These are phyloP conservation scores for Cyclura pinguis DNA, from an alignment of 2,797 vertebrate species.

Conservation along the genomic window DNA sequence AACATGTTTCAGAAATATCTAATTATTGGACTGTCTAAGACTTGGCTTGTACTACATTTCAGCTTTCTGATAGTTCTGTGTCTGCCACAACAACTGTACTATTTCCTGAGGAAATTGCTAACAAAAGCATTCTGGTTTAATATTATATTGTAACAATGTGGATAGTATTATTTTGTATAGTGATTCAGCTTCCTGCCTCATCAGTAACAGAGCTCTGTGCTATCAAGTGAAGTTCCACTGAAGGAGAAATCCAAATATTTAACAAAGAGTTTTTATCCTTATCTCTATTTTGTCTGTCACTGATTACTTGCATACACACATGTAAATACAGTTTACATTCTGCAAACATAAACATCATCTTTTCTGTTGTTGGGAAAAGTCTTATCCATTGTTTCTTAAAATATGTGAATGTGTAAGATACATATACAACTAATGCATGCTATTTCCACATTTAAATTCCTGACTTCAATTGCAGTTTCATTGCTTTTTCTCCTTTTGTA, in stretches of 20 bases:
- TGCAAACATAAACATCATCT: not conserved
- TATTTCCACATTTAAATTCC: not conserved
- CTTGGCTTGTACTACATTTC: not conserved
- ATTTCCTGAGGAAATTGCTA: not conserved
- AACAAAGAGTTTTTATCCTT: not conserved
- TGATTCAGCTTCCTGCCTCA: not conserved
- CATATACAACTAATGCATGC: not conserved
- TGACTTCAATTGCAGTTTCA: not conserved
- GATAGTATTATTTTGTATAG: not conserved
- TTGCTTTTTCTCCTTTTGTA: not conserved
- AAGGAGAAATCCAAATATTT: not conserved
- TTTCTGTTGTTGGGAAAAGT: constrained; percentile 1
- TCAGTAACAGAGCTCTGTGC: not conserved
- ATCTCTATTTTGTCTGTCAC: not conserved
- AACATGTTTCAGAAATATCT: not conserved
- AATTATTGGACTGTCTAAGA: not conserved
- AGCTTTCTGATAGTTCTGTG: not conserved
- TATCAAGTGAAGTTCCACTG: not conserved
- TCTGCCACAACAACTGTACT: not conserved
- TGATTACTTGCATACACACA: not conserved
- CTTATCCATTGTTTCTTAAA: not conserved
- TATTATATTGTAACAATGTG: too few species aligned
- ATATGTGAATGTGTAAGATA: not conserved
- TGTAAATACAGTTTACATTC: not conserved
- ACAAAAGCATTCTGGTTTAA: not conserved